A percentile compares a stretch with the other conserved stretches of the same genome.
These are phyloP conservation scores for Leucosticte australis DNA, from an alignment of 2,113 vertebrate genomes.

Conservation along the genomic window DNA sequence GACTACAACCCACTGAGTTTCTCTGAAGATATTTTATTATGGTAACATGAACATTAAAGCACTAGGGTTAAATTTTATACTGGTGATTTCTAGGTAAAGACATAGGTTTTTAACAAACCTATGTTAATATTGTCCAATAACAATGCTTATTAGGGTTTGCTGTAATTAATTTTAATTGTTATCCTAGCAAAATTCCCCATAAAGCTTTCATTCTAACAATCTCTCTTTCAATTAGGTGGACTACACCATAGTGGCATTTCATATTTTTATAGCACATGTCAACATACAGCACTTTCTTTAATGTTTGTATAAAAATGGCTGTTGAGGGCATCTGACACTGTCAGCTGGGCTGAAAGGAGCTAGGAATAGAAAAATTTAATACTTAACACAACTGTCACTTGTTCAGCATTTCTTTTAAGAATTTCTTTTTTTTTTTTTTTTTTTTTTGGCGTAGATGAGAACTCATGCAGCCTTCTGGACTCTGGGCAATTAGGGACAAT, in stretches of 20 bases:
- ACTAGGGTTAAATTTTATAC: background rate
- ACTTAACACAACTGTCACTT: background rate
- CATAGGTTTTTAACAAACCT: background rate
- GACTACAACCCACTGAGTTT: background rate
- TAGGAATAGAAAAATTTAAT: background rate
- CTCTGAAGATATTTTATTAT: background rate
- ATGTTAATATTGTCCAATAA: background rate
- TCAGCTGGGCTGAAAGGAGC: background rate
- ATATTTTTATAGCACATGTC: background rate
- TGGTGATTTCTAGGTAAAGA: background rate
- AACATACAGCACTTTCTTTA: background rate
- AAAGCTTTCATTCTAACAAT: background rate
- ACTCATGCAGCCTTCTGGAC: background rate
- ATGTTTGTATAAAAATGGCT: background rate
- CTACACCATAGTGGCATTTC: background rate
- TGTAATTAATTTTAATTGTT: background rate
- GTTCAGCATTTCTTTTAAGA: background rate
- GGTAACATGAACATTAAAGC: background rate
- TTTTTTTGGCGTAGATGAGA: background rate
- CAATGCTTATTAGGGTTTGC: background rate
- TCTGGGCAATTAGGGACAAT: background rate
- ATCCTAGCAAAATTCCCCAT: background rate
- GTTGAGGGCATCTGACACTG: background rate
- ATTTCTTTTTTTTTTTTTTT: background rate
- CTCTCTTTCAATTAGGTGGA: background rate